These are phyloP conservation scores for Eurystomus glaucurus DNA, from an alignment of 2,797 vertebrate species.

Conservation along the genomic window DNA sequence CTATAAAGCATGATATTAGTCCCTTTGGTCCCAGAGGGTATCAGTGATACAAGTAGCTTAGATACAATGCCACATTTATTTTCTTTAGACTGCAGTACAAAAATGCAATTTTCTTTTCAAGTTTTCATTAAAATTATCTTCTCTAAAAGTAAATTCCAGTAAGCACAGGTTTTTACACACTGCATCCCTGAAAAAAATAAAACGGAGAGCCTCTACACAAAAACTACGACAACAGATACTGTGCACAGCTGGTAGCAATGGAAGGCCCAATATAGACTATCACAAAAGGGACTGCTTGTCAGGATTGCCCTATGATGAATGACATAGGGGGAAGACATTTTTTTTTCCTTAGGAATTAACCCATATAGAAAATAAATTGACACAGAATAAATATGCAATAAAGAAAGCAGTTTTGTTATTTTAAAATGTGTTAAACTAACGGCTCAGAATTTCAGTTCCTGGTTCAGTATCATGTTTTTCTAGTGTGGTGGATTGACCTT, in stretches of 20 bases:
- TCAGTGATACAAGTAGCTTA: neutral
- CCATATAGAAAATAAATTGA: neutral
- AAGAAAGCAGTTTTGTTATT: neutral
- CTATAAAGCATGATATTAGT: constrained; percentile 3
- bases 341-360: neutral
- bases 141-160: neutral
- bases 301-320: neutral
- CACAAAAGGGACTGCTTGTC: neutral
- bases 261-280: neutral
- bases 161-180: neutral
- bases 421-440: neutral
- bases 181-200: neutral
- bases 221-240: neutral
- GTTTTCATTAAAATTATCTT: constrained; percentile 8
- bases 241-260: neutral
- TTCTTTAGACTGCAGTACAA: neutral
- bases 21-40: neutral
- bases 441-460: neutral
- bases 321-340: neutral
- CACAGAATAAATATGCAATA: neutral
- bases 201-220: neutral
- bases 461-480: neutral
- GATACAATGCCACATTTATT: neutral
- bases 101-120: neutral
- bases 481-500: too few species aligned